phyloP scores from a whole-genome alignment of 1,140 invertebrate species.

The Eueides isabella region DNA sequence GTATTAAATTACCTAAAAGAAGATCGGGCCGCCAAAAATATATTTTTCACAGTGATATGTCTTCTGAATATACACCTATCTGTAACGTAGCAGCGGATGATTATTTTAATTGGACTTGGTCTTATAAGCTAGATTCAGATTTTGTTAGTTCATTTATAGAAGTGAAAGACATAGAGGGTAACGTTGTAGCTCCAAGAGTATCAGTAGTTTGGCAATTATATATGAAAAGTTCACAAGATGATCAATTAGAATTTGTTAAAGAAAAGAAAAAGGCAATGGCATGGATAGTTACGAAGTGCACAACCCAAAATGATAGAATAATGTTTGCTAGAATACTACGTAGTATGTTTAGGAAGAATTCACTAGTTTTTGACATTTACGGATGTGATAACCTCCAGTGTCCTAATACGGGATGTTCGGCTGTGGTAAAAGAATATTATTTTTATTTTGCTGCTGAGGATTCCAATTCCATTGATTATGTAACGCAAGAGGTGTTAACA shows the following conservation, averaged over 20 bases:
- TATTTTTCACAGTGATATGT: slow-evolving; percentile 74
- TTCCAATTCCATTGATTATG: slow-evolving; percentile 83
- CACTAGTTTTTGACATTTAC: slow-evolving; percentile 84
- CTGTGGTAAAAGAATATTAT: slow-evolving; percentile 83
- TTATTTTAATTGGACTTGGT: slow-evolving; percentile 86
- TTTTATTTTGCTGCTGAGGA: slow-evolving; percentile 88
- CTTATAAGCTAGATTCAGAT: slow-evolving; percentile 81
- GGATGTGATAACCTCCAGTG: slow-evolving; percentile 84
- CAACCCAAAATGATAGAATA: slow-evolving; percentile 73
- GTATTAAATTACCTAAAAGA: slow-evolving; percentile 51
- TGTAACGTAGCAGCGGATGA: slow-evolving; percentile 56
- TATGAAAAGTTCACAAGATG: slow-evolving; percentile 32
- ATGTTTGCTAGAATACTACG: slow-evolving; percentile 83
- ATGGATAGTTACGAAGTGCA: slow-evolving; percentile 86
- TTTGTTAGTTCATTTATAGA: slow-evolving; percentile 82
- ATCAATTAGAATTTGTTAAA: slow-evolving; percentile 42
- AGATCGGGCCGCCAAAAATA: slow-evolving; percentile 74
- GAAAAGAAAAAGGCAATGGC: slow-evolving; percentile 80
- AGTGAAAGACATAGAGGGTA: slow-evolving; percentile 61
- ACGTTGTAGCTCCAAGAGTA: slow-evolving; percentile 60
- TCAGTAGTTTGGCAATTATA: slow-evolving; percentile 51
- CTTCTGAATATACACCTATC: slow-evolving; percentile 63
- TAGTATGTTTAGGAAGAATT: slow-evolving; percentile 75
- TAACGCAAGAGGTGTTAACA: slow-evolving; percentile 85
- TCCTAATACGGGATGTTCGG: slow-evolving; percentile 60